phyloP scores from a whole-genome alignment of 1,140 invertebrate genomes.

The Daktulosphaira vitifoliae region DNA sequence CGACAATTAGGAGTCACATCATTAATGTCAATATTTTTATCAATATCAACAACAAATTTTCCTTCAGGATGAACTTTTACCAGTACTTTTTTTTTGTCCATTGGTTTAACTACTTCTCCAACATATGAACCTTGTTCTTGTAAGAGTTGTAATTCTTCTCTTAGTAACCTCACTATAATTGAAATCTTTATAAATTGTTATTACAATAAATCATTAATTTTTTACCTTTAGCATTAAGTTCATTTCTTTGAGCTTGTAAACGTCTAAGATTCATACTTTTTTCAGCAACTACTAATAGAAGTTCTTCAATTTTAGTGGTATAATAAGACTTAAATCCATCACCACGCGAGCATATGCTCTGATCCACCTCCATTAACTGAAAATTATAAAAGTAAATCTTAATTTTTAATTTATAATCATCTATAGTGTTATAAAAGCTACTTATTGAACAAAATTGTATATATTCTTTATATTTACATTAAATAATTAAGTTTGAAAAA shows the following conservation, averaged over 20 bases:
- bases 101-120: slow-evolving; percentile 98
- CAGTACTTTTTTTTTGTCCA: slow-evolving; percentile 99
- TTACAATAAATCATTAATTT: too few species aligned
- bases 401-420: too few species aligned
- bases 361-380: slow-evolving; percentile 29
- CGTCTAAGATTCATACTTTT: slow-evolving; percentile 96
- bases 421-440: too few species aligned
- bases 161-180: slow-evolving; percentile 80
- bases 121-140: slow-evolving; percentile 99
- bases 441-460: too few species aligned
- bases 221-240: slow-evolving; percentile 95
- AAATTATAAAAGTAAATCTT: too few species aligned
- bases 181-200: slow-evolving; percentile 12
- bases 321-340: slow-evolving; percentile 92
- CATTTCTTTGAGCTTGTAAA: slow-evolving; percentile 97
- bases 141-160: slow-evolving; percentile 93
- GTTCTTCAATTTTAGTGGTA: slow-evolving; percentile 92
- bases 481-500: too few species aligned
- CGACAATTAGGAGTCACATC: slow-evolving; percentile 96
- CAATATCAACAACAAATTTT: slow-evolving; percentile 99
- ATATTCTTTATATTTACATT: too few species aligned
- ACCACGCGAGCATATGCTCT: slow-evolving; percentile 1
- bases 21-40: slow-evolving; percentile 99
- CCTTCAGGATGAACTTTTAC: slow-evolving; percentile 99
- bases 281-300: slow-evolving; percentile 90